Evolutionary conservation across 2,113 vertebrate species (phyloP).

Genomic region (Felis catus): F.catus_Fca126_mat1.0 CM031415.1:170148501-170149000

Average conservation of each 20-base stretch:
- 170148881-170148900: conserved; percentile 68
- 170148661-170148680: conserved; percentile 84
- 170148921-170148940: conserved; percentile 89
- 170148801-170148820: conserved; percentile 44
- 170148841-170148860: conserved; percentile 68
- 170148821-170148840: conserved; percentile 75
- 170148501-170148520: conserved; percentile 85
- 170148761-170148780: conserved; percentile 51
- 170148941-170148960: conserved; percentile 87
- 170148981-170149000: conserved; percentile 96
- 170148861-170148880: conserved; percentile 64
- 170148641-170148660: conserved; percentile 85
- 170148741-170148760: neutral
- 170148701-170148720: neutral
- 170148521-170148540: conserved; percentile 87
- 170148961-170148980: conserved; percentile 92
- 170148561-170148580: conserved; percentile 84
- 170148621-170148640: conserved; percentile 87
- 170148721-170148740: neutral
- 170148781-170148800: neutral
- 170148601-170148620: conserved; percentile 87
- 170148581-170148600: conserved; percentile 85
- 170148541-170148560: conserved; percentile 86
- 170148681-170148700: conserved; percentile 65
- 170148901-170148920: conserved; percentile 83